A percentile compares a stretch with the other conserved stretches of the same genome.
Conservation (phyloP, 23 tunicate genomes). For the Styela clava region DNA sequence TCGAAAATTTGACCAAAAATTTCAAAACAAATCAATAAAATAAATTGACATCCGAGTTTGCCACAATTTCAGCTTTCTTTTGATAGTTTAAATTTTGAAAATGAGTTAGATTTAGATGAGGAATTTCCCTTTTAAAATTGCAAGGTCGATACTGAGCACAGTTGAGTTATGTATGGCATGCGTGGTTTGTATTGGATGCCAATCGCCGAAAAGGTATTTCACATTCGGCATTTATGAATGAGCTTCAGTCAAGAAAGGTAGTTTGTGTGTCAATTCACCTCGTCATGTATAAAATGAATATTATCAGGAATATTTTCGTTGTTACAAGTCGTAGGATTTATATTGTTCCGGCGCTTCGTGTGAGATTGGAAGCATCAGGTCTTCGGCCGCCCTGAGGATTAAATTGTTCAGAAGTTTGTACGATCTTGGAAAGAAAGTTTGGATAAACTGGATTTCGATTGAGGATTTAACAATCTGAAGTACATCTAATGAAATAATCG, state of each 20-base stretch:
- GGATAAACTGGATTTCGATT: too few relatives aligned
- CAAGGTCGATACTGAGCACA: conserved; percentile 8
- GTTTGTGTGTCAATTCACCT: neutral
- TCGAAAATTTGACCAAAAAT: conserved; percentile 29
- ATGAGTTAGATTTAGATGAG: neutral
- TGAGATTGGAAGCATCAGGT: neutral
- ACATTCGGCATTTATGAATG: conserved; percentile 7
- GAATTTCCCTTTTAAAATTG: conserved; percentile 23
- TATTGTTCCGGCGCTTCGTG: neutral
- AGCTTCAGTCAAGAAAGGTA: neutral
- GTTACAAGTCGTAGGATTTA: neutral
- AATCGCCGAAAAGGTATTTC: conserved; percentile 18
- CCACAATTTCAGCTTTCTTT: conserved; percentile 4
- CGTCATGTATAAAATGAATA: neutral
- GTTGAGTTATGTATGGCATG: conserved; percentile 90
- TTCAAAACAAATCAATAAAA: conserved; percentile 33
- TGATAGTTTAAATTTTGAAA: conserved; percentile 31
- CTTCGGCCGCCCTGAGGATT: neutral
- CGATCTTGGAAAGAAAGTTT: too few relatives aligned
- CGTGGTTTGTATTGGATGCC: conserved; percentile 43
- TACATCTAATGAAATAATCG: too few relatives aligned
- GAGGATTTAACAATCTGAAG: too few relatives aligned
- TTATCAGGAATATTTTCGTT: neutral
- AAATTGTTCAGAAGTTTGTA: too few relatives aligned
- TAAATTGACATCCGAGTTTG: neutral